Percentiles rank a stretch among this genome's conserved stretches.
These are phyloP conservation scores for Amyelois transitella DNA, from an alignment of 1,140 invertebrate species.

Conservation along the genomic window DNA sequence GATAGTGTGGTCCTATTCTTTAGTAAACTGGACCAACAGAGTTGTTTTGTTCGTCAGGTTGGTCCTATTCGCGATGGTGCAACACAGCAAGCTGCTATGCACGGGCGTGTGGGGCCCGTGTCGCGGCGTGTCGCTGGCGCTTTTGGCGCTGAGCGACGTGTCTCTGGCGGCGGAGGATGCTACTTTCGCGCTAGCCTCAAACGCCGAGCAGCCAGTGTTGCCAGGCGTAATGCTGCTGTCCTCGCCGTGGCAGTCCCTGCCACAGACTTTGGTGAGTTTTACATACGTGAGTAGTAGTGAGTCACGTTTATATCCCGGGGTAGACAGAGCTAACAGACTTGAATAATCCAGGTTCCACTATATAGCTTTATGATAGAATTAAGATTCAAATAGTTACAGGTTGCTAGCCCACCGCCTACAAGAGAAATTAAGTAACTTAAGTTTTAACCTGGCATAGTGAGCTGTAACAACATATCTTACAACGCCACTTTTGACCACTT, in stretches of 20 bases:
- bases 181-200: slow-evolving; percentile 40
- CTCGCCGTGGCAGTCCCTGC: slow-evolving; percentile 19
- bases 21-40: not conserved
- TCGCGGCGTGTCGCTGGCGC: slow-evolving; percentile 42
- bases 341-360: too few relatives aligned
- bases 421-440: too few relatives aligned
- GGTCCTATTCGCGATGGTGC: slow-evolving; percentile 29
- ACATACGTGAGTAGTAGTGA: not conserved
- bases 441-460: too few relatives aligned
- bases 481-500: too few relatives aligned
- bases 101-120: slow-evolving; percentile 46
- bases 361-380: too few relatives aligned
- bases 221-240: slow-evolving; percentile 37
- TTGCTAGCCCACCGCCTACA: too few relatives aligned
- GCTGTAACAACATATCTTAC: too few relatives aligned
- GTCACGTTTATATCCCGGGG: too few relatives aligned
- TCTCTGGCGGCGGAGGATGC: slow-evolving; percentile 49
- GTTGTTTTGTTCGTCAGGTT: slow-evolving; percentile 24
- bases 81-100: slow-evolving; percentile 47
- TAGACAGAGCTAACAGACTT: too few relatives aligned
- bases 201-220: slow-evolving; percentile 19
- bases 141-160: slow-evolving; percentile 53
- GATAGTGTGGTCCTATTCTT: too few relatives aligned
- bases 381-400: too few relatives aligned
- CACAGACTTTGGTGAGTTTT: slow-evolving; percentile 23